Conservation (phyloP, 2,113 vertebrate species). For the Brachyistius frenatus region DNA sequence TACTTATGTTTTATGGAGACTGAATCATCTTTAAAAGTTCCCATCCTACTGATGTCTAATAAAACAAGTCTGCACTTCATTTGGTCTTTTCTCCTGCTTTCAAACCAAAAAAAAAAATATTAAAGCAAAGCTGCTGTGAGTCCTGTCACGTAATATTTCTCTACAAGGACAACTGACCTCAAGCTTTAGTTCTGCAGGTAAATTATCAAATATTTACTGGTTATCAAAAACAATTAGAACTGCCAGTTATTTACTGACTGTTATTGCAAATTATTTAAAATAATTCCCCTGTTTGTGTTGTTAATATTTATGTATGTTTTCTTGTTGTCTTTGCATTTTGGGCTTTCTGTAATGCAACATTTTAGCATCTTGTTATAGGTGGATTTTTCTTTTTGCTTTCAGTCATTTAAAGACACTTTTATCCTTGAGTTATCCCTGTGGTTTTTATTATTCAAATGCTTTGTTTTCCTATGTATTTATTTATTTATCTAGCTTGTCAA, state of each 20-base stretch:
- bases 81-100: slow-evolving; percentile 30
- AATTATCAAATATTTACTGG: too few relatives aligned
- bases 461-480: background rate
- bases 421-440: background rate
- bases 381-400: too few relatives aligned
- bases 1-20: slow-evolving; percentile 10
- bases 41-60: background rate
- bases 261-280: too few relatives aligned
- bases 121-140: background rate
- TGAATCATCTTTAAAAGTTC: slow-evolving; percentile 3
- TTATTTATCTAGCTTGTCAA: background rate
- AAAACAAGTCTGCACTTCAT: background rate
- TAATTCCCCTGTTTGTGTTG: too few relatives aligned
- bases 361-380: too few relatives aligned
- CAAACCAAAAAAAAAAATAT: background rate
- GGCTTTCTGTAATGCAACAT: too few relatives aligned
- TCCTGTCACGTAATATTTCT: background rate
- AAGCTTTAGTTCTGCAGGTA: background rate
- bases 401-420: too few relatives aligned
- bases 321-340: too few relatives aligned
- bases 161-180: background rate
- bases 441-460: background rate
- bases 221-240: too few relatives aligned
- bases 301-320: too few relatives aligned
- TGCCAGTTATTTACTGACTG: too few relatives aligned